Evolutionary conservation across 1,140 invertebrate genomes (phyloP).

Genomic region (Neuroterus valhalla): DNA sequence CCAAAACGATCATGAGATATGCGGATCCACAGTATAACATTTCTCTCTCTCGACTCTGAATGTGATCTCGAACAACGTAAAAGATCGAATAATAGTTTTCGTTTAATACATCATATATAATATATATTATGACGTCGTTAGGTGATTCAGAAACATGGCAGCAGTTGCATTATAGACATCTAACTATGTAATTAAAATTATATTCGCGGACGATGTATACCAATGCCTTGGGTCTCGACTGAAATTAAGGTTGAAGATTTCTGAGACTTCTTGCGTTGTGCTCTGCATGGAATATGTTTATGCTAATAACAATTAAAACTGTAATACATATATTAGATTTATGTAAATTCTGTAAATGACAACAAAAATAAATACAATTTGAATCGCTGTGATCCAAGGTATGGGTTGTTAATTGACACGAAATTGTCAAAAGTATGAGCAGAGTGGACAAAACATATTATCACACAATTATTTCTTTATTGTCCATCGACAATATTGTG

Average conservation of each 20-base stretch:
- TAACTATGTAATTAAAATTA: slow-evolving; percentile 62
- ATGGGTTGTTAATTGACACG: slow-evolving; percentile 36
- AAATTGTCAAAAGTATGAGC: slow-evolving; percentile 47
- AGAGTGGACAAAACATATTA: slow-evolving; percentile 58
- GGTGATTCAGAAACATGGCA: slow-evolving; percentile 47
- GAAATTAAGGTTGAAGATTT: slow-evolving; percentile 33
- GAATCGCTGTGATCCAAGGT: slow-evolving; percentile 41
- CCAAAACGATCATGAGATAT: slow-evolving; percentile 19
- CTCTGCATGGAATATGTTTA: not conserved
- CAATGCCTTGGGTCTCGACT: slow-evolving; percentile 68
- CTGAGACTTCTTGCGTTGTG: slow-evolving; percentile 32
- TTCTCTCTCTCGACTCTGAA: slow-evolving; percentile 2
- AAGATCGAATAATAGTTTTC: not conserved
- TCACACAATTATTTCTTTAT: slow-evolving; percentile 61
- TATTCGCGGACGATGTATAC: slow-evolving; percentile 58
- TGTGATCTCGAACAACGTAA: not conserved
- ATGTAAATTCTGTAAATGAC: not conserved
- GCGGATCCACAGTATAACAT: not conserved
- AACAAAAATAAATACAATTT: not conserved
- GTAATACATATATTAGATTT: no score
- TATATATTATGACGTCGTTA: slow-evolving; percentile 31
- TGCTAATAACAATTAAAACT: not conserved
- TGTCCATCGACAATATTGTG: slow-evolving; percentile 54
- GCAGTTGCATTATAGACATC: slow-evolving; percentile 58
- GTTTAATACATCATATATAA: not conserved